These are phyloP conservation scores for Mirounga angustirostris DNA, from an alignment of 2,113 vertebrate species.

Conservation along the genomic window DNA sequence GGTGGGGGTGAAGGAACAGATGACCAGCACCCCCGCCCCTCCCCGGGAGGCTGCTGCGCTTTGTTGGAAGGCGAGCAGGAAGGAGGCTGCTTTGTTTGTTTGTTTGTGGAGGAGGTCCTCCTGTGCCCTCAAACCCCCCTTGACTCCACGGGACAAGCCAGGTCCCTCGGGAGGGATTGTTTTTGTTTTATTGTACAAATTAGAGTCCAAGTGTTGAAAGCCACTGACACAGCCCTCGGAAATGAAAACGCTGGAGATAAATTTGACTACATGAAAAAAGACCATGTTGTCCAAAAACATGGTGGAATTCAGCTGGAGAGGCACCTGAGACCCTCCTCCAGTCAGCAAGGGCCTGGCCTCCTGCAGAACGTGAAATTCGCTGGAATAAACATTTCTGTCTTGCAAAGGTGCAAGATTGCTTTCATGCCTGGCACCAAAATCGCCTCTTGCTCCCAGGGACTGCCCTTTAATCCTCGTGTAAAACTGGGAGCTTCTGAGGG, in stretches of 20 bases:
- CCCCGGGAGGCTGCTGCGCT: not conserved
- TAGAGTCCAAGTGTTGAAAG: conserved; percentile 34
- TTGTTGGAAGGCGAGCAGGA: not conserved
- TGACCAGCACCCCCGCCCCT: not conserved
- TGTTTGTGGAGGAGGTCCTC: not conserved
- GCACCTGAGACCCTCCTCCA: rapidly evolving
- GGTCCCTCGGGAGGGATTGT: rapidly evolving
- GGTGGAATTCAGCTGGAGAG: conserved; percentile 44
- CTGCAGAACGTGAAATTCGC: conserved; percentile 64
- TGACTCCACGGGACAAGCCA: not conserved
- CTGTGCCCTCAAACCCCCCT: rapidly evolving
- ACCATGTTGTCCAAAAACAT: not conserved
- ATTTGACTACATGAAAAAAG: not conserved
- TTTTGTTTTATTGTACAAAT: conserved; percentile 44
- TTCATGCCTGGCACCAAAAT: conserved; percentile 66
- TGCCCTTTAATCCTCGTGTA: not conserved
- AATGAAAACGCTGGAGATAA: conserved; percentile 19
- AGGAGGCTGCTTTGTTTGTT: not conserved
- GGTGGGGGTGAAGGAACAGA: not conserved
- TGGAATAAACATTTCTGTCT: conserved; percentile 70
- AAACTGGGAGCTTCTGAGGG: not conserved
- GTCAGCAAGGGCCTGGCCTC: conserved; percentile 65
- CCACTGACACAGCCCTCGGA: conserved; percentile 39
- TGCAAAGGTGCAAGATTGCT: conserved; percentile 73
- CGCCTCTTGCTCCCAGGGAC: conserved; percentile 26